Evolutionary conservation across 2,888 invertebrate genomes (phyloP).

Genomic region (Clepsis dumicolana): DNA sequence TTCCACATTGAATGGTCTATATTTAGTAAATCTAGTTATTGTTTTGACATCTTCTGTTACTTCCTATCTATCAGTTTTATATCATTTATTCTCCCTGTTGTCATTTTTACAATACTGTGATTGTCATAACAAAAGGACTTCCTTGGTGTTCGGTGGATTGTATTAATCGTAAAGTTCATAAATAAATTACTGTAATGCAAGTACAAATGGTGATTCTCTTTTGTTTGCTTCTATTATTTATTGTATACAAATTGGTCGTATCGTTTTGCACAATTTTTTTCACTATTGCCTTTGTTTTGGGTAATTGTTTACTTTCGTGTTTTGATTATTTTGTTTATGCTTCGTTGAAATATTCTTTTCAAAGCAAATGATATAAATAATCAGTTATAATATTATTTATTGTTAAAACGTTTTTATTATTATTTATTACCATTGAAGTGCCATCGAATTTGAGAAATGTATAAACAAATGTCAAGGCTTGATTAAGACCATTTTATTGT

Average conservation of each 20-base stretch:
- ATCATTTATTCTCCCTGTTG: no score
- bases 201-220: constrained; percentile 20
- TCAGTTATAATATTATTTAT: background rate
- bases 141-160: no score
- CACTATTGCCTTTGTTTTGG: constrained; percentile 5
- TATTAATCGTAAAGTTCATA: background rate
- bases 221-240: background rate
- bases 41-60: no score
- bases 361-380: background rate
- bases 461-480: background rate
- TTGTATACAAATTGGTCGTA: constrained; percentile 12
- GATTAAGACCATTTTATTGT: background rate
- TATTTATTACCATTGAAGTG: constrained; percentile 9
- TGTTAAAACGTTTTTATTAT: background rate
- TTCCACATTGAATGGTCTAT: no score
- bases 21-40: no score
- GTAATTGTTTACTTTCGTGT: constrained; percentile 9
- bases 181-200: constrained; percentile 4
- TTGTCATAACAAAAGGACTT: no score
- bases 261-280: constrained; percentile 2
- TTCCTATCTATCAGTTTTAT: no score
- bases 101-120: no score
- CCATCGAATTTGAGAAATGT: constrained; percentile 3
- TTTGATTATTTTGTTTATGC: constrained; percentile 17
- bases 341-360: constrained; percentile 30